Conservation (phyloP, 2,888 invertebrate genomes). For the Branchinecta sandiegonensis region DNA sequence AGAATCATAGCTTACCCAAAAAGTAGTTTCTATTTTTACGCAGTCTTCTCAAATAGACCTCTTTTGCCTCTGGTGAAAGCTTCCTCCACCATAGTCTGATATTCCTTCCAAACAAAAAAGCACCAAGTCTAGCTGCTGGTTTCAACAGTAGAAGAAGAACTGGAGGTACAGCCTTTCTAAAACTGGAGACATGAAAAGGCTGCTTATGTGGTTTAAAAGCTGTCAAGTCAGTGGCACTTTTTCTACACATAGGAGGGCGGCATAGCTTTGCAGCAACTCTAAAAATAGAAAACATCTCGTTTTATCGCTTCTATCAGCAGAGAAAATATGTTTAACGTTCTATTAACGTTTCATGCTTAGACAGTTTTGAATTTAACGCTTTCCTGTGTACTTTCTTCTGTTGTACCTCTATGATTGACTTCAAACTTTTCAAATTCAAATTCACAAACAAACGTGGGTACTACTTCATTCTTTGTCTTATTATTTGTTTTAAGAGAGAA, state of each 20-base stretch:
- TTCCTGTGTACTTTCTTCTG: too few relatives aligned
- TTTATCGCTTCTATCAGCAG: too few relatives aligned
- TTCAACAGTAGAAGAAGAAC: slow-evolving; percentile 31
- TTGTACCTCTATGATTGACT: too few relatives aligned
- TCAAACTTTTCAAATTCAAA: too few relatives aligned
- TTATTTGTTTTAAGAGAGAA: too few relatives aligned
- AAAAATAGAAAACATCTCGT: too few relatives aligned
- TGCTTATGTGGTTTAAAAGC: neutral
- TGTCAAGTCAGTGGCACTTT: neutral
- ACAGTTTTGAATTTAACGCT: too few relatives aligned
- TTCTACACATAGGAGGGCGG: neutral
- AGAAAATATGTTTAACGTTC: too few relatives aligned
- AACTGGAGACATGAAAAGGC: neutral
- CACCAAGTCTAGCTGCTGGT: slow-evolving; percentile 32
- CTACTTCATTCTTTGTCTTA: too few relatives aligned
- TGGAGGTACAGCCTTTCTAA: slow-evolving; percentile 28
- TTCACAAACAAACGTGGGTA: too few relatives aligned
- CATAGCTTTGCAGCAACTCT: too few relatives aligned
- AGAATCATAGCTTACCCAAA: neutral
- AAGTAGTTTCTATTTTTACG: slow-evolving; percentile 8
- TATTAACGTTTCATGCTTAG: too few relatives aligned
- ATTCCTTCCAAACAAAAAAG: slow-evolving; percentile 34
- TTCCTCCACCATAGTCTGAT: slow-evolving; percentile 38
- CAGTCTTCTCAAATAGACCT: slow-evolving; percentile 27
- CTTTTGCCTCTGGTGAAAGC: slow-evolving; percentile 33